Base-by-base conservation (phyloP, 2,113 vertebrate species). In the Takifugu flavidus region DNA sequence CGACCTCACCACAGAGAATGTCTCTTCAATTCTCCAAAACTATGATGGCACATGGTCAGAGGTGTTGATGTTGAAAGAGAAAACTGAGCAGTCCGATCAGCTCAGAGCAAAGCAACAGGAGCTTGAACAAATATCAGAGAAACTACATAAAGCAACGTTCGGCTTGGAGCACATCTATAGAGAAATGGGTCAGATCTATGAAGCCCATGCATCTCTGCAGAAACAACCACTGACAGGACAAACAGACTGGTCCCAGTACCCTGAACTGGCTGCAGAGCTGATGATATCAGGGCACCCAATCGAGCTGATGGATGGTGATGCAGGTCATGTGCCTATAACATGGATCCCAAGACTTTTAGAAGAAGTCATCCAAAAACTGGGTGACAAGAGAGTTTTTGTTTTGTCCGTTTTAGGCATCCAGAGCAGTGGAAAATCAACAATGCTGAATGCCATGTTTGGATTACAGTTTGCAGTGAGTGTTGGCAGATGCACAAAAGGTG, bases 241-340 rank as follows among this genome's bases (percentile, higher is more conserved):
- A 15, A 13, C 27, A 45, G 53, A 72, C 53, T 8, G 77, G 65
- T 60, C 14, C 2, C 64, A 72, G 25, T 73, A 90, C 3, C 91
- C 90, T 0, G 67, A 84, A 6, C 79, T 92, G 49, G 90, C 86
- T 46, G 91, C 89, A 42, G 82, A 91, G 0, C 69, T 93, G 46
- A 89, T 95, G 88, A 68, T 90, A 57, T 87, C 64, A 4, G 92
- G 91, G 2, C 77, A 90, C 13, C 88, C 93, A 0, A 31, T 92
- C 28, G 93, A 94, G 72, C 79, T 93, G 55, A 92, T 95, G 90
- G 92, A 94, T 44, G 93, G 92, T 0, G 92, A 94, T 57, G 86
- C 89, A 49, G 89, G 87, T 7, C 90, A 93, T 4, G 69, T 93
- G 5, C 87, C 93, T 11, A 20, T 94, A 2, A 83, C 1, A 3